These are phyloP conservation scores for Microctonus brassicae DNA, from an alignment of 2,888 invertebrate genomes.

Conservation along the genomic window DNA sequence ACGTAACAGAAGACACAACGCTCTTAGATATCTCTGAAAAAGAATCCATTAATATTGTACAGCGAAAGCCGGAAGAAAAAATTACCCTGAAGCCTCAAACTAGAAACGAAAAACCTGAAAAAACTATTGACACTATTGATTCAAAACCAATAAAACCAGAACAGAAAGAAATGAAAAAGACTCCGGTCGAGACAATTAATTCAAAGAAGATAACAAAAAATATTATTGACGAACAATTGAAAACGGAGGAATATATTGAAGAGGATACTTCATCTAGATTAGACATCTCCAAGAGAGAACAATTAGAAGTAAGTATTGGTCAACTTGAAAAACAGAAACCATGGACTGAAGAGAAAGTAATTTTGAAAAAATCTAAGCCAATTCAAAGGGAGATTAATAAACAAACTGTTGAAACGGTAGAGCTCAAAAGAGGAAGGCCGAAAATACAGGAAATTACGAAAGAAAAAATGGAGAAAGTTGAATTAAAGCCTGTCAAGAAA, in stretches of 20 bases:
- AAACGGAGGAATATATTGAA: constrained; percentile 43
- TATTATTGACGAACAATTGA: constrained; percentile 29
- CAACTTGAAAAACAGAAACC: constrained; percentile 52
- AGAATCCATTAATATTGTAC: constrained; percentile 42
- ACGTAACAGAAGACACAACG: constrained; percentile 61
- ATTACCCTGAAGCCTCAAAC: constrained; percentile 57
- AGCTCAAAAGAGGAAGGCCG: constrained; percentile 59
- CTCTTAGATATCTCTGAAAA: constrained; percentile 37
- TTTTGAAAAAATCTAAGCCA: constrained; percentile 58
- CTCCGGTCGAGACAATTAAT: constrained; percentile 51
- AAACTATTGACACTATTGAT: constrained; percentile 55
- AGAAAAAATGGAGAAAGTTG: constrained; percentile 71
- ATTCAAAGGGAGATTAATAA: constrained; percentile 54
- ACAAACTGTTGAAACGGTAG: constrained; percentile 55
- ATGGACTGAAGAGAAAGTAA: constrained; percentile 64
- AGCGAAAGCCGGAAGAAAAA: constrained; percentile 56
- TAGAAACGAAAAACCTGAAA: constrained; percentile 54
- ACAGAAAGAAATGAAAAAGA: constrained; percentile 49
- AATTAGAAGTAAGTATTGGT: constrained; percentile 33
- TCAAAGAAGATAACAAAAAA: constrained; percentile 50
- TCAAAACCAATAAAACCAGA: constrained; percentile 73
- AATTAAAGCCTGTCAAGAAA: constrained; percentile 69
- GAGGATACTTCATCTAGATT: constrained; percentile 50
- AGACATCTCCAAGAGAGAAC: constrained; percentile 42
- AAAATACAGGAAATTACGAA: constrained; percentile 48